A percentile compares a stretch with the other conserved stretches of the same genome.
phyloP scores from a whole-genome alignment of 2,888 invertebrate genomes.

The Oligia latruncula region DNA sequence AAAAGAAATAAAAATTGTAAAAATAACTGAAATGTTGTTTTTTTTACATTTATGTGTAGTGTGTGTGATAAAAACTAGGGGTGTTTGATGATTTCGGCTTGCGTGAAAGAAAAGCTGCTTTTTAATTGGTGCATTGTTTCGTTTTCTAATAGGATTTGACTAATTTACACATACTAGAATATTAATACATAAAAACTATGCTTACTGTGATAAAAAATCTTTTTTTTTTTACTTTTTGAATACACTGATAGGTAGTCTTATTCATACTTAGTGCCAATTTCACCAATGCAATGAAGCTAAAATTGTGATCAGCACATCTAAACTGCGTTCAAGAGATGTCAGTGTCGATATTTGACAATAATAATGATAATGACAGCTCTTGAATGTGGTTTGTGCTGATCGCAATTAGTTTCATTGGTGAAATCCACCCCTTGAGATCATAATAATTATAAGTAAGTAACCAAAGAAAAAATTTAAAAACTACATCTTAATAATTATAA shows the following conservation, averaged over 20 bases:
- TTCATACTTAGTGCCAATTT: neutral
- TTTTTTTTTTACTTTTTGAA: neutral
- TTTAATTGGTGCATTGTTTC: neutral
- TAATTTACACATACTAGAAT: conserved; percentile 1
- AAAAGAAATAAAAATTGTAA: conserved; percentile 68
- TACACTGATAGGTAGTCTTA: conserved; percentile 22
- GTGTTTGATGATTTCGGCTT: neutral
- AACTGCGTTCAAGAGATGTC: neutral
- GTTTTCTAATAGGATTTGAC: neutral
- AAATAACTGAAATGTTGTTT: conserved; percentile 42
- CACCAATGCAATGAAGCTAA: neutral
- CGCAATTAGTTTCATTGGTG: neutral
- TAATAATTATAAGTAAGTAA: conserved; percentile 27
- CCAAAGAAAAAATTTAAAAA: conserved; percentile 2
- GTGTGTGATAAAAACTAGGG: conserved; percentile 1
- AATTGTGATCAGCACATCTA: neutral
- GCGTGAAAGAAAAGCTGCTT: neutral
- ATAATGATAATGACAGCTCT: neutral
- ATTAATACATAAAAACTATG: conserved; percentile 8
- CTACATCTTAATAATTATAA: conserved; percentile 37
- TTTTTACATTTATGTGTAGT: conserved; percentile 12
- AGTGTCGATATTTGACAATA: neutral
- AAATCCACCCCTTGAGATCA: conserved; percentile 13
- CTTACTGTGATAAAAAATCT: neutral
- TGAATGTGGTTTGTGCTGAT: neutral